Evolutionary conservation across 2,113 vertebrate genomes (phyloP).

Genomic region (Heterotis niloticus): DNA sequence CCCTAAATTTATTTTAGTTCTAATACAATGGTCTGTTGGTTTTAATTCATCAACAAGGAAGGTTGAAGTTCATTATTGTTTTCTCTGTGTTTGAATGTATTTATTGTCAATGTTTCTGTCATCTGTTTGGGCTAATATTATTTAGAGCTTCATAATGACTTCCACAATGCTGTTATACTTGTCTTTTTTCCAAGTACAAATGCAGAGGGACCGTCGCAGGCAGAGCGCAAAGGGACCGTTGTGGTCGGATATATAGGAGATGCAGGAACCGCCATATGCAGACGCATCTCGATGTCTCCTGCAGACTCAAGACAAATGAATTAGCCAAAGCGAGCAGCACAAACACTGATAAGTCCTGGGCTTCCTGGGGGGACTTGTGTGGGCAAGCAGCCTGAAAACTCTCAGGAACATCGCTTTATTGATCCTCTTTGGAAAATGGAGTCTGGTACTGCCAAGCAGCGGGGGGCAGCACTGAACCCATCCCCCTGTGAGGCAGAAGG

Average conservation of each 20-base stretch:
- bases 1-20: neutral
- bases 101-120: neutral
- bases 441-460: too few relatives aligned
- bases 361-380: neutral
- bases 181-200: neutral
- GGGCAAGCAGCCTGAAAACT: neutral
- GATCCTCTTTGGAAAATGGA: neutral
- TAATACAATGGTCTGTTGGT: neutral
- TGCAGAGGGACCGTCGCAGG: neutral
- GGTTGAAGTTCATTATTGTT: neutral
- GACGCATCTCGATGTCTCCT: neutral
- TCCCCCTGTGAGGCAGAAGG: too few relatives aligned
- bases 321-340: neutral
- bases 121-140: neutral
- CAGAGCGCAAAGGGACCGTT: too few relatives aligned
- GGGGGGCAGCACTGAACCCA: too few relatives aligned
- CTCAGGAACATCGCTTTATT: constrained; percentile 19
- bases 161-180: neutral
- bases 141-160: neutral
- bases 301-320: neutral
- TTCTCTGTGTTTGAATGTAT: neutral
- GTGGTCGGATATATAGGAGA: neutral
- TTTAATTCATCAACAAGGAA: neutral
- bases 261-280: neutral
- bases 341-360: neutral